Evolutionary conservation across 1,140 invertebrate genomes (phyloP), one percentile per base, ranked within the genome.

Genomic region (Pachyrhynchus sulphureomaculatus): DNA sequence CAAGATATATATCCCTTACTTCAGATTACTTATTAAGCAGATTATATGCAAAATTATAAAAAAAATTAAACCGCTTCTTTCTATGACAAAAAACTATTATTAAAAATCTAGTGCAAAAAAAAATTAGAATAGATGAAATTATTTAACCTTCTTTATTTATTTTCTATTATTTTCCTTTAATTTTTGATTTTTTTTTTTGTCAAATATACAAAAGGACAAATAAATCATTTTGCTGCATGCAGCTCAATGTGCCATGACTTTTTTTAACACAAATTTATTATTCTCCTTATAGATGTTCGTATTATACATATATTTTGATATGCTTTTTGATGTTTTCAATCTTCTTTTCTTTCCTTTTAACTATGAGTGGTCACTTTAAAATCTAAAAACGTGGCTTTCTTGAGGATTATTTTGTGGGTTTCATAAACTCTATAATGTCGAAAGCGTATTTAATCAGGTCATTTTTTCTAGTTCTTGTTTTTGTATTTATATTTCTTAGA

Each of bases 301-400:
- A n/a, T n/a, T n/a, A n/a, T n/a, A n/a, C 60, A 48, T 60, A 64
- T 54, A 26, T 60, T 61, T 36, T 55, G 39, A 53, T 64, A 55
- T 58, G 61, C 61, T 63, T 62, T 24, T 62, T 45, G 55, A 67
- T 64, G 61, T 63, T 54, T 60, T 41, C 45, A 55, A 41, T 60
- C 65, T 68, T 63, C 53, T 65, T 52, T 70, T 58, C 56, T 66
- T 67, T 63, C 41, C 69, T 62, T 37, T 62, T 42, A 36, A 23
- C 45, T 57, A 68, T 75, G 73, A 75, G 73, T 75, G 73, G 73
- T 75, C 72, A 68, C 72, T 62, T 68, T 62, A n/a, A n/a, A 68
- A 62, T 56, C 54, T 47, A 29, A 51, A 51, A 34, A n/a, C 17
- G 56, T 36, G 42, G 54, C 45, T 58, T 58, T 58, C 55, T 58